These are phyloP conservation scores for Catagonus wagneri DNA, from an alignment of 2,113 vertebrate species.

Conservation along the genomic window DNA sequence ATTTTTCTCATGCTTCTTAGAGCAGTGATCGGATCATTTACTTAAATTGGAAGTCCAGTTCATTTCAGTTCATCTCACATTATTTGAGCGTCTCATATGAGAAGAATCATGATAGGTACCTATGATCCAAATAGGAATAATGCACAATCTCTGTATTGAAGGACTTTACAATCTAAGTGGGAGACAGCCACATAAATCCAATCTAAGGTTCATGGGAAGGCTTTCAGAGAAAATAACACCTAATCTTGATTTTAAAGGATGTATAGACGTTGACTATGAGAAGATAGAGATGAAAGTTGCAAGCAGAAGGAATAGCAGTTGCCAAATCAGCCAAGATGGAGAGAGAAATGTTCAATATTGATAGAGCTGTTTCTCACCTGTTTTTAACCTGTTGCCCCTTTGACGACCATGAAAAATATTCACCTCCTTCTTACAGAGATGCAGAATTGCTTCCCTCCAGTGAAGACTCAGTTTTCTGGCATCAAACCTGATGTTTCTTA, in stretches of 20 bases:
- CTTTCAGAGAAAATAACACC: neutral
- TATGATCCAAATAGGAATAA: neutral
- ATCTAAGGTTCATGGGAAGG: neutral
- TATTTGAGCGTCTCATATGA: neutral
- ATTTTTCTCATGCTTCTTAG: neutral
- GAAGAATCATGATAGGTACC: neutral
- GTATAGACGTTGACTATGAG: neutral
- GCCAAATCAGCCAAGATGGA: neutral
- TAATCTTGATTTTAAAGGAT: constrained; percentile 12
- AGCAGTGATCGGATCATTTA: neutral
- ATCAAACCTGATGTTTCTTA: neutral
- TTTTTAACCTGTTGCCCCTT: neutral
- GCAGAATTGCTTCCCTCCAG: neutral
- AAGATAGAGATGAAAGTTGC: neutral
- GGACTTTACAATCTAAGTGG: neutral
- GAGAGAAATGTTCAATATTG: neutral
- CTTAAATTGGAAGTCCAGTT: constrained; percentile 25
- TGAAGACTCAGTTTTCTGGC: neutral
- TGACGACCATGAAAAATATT: constrained; percentile 8
- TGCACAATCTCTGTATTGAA: neutral
- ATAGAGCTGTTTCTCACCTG: neutral
- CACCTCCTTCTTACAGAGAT: neutral
- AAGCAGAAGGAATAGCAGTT: neutral
- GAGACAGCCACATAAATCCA: neutral
- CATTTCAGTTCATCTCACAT: constrained; percentile 36